Base-by-base conservation (phyloP, 2,888 invertebrate species). In the Miltochrista miniata region DNA sequence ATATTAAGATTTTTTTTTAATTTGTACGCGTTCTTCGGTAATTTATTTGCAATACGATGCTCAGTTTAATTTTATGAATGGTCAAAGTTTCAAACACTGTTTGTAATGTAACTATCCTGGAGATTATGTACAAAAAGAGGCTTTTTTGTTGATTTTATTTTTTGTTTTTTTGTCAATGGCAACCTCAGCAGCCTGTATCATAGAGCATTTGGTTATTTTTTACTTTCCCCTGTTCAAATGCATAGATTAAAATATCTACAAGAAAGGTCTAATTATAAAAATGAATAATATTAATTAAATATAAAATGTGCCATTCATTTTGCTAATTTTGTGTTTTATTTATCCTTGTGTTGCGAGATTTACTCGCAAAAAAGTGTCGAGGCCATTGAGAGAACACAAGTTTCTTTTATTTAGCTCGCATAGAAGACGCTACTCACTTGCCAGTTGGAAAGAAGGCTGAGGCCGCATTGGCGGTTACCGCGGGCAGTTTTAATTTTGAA, bases 291-390 rank as follows among this genome's bases (percentile, higher is more conserved):
- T 86, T 92, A 92, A 92, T 92, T 91, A 92, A 92, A 90, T 89
- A 90, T 90, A 90, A 24, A 90, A 92, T 91, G 92, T 92, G 92
- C 92, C 92, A 92, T 92, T 91, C 92, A 91, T 92, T 92, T 92
- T 92, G 92, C 91, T 90, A 91, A 76, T 76, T 68, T 75, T 79
- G 89, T 80, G 88, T 91, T 92, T 91, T 79, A 89, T 92, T 91
- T 87, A 24, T 35, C 44, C 35, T 33, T 15, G 2, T 43, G 35
- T 24, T 35, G 24, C 7, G 24, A n/a, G 4, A 29, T 30, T 7
- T 5, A 1, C 9, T 14, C 8, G 1, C 14, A 36, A 9, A 34
- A 34, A n/a, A n/a, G n/a, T n/a, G n/a, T n/a, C n/a, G n/a, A n/a
- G n/a, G n/a, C n/a, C n/a, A n/a, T n/a, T n/a, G n/a, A n/a, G n/a